Evolutionary conservation across 2,888 invertebrate species (phyloP), one percentile per base, ranked within the genome.

Genomic region (Drosophila pseudotakahashii): DNA sequence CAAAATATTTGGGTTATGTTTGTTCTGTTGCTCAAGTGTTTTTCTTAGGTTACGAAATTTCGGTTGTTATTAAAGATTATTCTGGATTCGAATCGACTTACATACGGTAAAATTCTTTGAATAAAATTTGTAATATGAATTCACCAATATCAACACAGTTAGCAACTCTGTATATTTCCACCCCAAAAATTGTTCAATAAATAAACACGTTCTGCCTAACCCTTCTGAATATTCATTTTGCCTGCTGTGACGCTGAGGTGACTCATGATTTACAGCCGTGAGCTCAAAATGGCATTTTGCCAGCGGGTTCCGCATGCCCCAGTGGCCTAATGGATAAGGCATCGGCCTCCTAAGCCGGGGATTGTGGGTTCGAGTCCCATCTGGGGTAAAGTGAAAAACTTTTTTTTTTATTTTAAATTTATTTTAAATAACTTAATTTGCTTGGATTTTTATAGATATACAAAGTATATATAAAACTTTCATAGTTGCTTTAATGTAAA

Each of bases 261-360:
- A 32, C n/a, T 32, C 39, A 32, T 14, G 16, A 34, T 10, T 11
- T 11, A 0, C 3, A 1, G 3, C 26, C 11, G 1, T 14, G 3
- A 0, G 1, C 3, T 47, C 2, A 26, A 39, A 34, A 30, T 10
- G 0, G 10, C 26, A 14, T 16, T 66, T 7, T 42, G 52, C 7
- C 62, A 16, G 7, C 14, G 0, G 0, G 1, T 10, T 3, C 0
- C 23, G 19, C 54, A 50, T 9, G 70, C 70, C 69, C 69, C 69
- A 68, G 70, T 70, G 70, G 70, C 70, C 69, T 70, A 70, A 70
- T 68, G 70, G 70, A 70, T 64, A 70, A 68, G 64, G 68, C 68
- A 64, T 68, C 68, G 64, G 67, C 67, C 67, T 68, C 67, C 67
- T 68, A 68, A 68, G 67, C 67, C 63, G 67, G 64, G 64, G 67